Conservation (phyloP, 2,113 vertebrate genomes). For the Spea multiplicata region DNA sequence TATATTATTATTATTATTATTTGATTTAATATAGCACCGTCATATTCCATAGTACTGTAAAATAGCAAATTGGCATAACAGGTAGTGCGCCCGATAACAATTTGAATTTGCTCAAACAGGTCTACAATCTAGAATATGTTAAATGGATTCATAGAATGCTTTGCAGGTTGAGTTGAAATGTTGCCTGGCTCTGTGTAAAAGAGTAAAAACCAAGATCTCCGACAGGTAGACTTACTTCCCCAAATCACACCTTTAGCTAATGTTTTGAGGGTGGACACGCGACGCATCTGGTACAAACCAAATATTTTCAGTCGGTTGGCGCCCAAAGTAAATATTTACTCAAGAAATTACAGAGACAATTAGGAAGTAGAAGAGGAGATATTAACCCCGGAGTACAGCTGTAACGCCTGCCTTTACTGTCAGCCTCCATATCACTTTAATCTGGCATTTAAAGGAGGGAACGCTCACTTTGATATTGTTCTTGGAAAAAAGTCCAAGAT, state of each 20-base stretch:
- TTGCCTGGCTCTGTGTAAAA: background rate
- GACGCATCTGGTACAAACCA: conserved; percentile 74
- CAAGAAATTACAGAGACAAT: conserved; percentile 54
- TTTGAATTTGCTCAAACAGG: no score
- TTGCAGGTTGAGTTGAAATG: no score
- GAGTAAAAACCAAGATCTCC: background rate
- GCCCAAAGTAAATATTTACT: conserved; percentile 72
- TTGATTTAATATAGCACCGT: no score
- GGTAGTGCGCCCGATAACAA: no score
- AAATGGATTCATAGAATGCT: no score
- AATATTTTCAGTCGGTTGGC: conserved; percentile 73
- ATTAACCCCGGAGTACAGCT: conserved; percentile 32
- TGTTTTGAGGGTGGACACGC: conserved; percentile 65
- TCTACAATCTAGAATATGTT: no score
- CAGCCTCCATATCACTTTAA: background rate
- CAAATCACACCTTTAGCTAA: conserved; percentile 78
- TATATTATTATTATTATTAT: no score
- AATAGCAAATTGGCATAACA: no score
- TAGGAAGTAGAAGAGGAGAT: conserved; percentile 9
- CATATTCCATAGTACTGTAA: no score
- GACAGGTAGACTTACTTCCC: conserved; percentile 64
- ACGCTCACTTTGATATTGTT: no score
- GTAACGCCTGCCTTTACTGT: background rate
- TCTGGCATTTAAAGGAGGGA: no score
- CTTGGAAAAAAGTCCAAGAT: no score